phyloP scores from a whole-genome alignment of 1,140 invertebrate genomes.

The Drosophila carrolli region DNA sequence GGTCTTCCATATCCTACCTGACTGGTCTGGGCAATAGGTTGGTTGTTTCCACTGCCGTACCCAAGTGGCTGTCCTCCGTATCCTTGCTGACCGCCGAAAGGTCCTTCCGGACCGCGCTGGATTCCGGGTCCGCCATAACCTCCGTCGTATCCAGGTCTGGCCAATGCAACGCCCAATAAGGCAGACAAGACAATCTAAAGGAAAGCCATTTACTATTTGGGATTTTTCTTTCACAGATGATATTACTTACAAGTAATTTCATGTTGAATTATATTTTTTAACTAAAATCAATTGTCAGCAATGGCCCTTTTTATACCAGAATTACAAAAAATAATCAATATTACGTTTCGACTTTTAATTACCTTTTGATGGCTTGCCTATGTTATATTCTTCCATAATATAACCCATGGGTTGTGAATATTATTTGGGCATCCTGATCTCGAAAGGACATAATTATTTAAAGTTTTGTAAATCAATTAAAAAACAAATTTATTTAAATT shows the following conservation, averaged over 20 bases:
- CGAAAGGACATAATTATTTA: too few species aligned
- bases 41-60: background rate
- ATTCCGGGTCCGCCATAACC: background rate
- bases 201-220: background rate
- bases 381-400: too few species aligned
- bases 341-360: conserved; percentile 1
- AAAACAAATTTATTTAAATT: too few species aligned
- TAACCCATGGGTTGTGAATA: too few species aligned
- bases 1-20: background rate
- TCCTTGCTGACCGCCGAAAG: background rate
- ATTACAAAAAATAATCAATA: background rate
- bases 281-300: background rate
- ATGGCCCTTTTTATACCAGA: conserved; percentile 16
- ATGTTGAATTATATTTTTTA: conserved; percentile 14
- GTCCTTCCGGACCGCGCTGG: too few species aligned
- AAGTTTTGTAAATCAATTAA: too few species aligned
- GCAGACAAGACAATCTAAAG: conserved; percentile 12
- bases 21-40: background rate
- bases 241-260: conserved; percentile 24
- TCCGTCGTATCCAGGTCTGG: conserved; percentile 4
- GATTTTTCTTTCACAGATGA: background rate
- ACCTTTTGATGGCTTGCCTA: background rate
- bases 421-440: too few species aligned
- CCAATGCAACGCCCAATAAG: conserved; percentile 7
- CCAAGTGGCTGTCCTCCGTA: background rate